Base-by-base conservation (phyloP, 2,113 vertebrate genomes). In the Scolopax mira region DNA sequence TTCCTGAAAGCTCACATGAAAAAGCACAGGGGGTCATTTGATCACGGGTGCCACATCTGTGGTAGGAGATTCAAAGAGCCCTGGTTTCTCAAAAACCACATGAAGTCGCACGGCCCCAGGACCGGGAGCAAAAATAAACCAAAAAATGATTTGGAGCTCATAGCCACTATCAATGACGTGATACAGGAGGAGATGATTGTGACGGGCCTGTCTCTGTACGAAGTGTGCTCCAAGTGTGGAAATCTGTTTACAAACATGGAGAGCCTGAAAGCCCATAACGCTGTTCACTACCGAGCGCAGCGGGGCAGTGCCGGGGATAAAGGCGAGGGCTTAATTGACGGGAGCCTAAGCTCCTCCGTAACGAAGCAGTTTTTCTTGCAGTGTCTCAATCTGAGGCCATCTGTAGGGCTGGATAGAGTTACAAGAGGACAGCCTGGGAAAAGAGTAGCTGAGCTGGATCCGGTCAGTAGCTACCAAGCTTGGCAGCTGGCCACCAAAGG, bases 11-110 rank as follows among this genome's bases (percentile, higher is more conserved):
- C 99, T 7, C 99, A 99, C 97, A 99, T 99, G 99, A 99, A 99
- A 97, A 99, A 99, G 93, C 99, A 99, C 58, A 97, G 98, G 3
- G 99, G 98, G 25, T 98, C 99, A 70, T 98, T 99, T 79, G 99
- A 99, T 95, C 99, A 99, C 0, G 98, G 99, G 79, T 99, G 99
- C 96, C 98, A 98, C 60, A 98, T 99, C 79, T 99, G 99, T 28
- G 99, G 99, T 67, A 98, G 99, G 33, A 97, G 99, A 46, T 99
- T 99, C 98, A 98, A 99, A 7, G 99, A 99, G 96, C 98, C 99
- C 30, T 99, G 99, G 99, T 99, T 99, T 89, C 98, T 99, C 54
- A 99, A 99, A 97, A 99, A 99, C 92, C 99, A 99, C 95, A 99
- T 99, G 99, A 99, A 99, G 97, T 99, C 99, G 0, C 99, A 99